Conservation (phyloP, 2,888 invertebrate species). For the Chydorus sphaericus region DNA sequence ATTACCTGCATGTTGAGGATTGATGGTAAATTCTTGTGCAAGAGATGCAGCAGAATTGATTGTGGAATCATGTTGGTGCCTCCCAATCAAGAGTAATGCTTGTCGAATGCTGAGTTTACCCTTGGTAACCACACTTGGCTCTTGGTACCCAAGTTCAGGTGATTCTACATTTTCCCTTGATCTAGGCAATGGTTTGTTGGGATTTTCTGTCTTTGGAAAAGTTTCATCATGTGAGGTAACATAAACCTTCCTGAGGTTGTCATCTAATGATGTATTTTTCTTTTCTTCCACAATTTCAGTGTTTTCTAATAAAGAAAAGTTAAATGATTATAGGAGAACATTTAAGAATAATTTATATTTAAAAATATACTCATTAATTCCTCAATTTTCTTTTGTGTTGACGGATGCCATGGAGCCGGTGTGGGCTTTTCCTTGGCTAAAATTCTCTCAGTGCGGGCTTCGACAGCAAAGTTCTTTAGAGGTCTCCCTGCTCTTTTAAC, state of each 20-base stretch:
- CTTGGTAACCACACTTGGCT: slow-evolving; percentile 41
- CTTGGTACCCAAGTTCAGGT: slow-evolving; percentile 51
- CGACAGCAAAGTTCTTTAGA: slow-evolving; percentile 52
- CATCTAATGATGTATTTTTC: slow-evolving; percentile 46
- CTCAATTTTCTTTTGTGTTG: slow-evolving; percentile 45
- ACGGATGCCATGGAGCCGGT: slow-evolving; percentile 51
- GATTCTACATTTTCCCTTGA: slow-evolving; percentile 36
- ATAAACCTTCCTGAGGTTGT: slow-evolving; percentile 52
- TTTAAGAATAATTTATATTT: neutral
- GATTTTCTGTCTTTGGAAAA: slow-evolving; percentile 25
- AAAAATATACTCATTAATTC: slow-evolving; percentile 44
- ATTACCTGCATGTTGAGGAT: slow-evolving; percentile 42
- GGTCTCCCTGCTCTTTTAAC: slow-evolving; percentile 16
- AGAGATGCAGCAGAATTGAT: slow-evolving; percentile 42
- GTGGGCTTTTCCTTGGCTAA: slow-evolving; percentile 47
- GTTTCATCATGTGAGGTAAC: slow-evolving; percentile 44
- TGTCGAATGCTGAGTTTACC: slow-evolving; percentile 51
- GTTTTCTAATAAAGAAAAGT: slow-evolving; percentile 32
- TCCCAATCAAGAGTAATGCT: slow-evolving; percentile 46
- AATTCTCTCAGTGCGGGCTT: slow-evolving; percentile 54
- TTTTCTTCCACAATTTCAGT: slow-evolving; percentile 44
- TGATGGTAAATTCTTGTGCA: slow-evolving; percentile 51
- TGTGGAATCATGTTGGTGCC: slow-evolving; percentile 45
- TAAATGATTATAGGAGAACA: slow-evolving; percentile 4
- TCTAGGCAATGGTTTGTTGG: slow-evolving; percentile 42